Evolutionary conservation across 2,113 vertebrate genomes (phyloP).

Genomic region (Camelus dromedarius): DNA sequence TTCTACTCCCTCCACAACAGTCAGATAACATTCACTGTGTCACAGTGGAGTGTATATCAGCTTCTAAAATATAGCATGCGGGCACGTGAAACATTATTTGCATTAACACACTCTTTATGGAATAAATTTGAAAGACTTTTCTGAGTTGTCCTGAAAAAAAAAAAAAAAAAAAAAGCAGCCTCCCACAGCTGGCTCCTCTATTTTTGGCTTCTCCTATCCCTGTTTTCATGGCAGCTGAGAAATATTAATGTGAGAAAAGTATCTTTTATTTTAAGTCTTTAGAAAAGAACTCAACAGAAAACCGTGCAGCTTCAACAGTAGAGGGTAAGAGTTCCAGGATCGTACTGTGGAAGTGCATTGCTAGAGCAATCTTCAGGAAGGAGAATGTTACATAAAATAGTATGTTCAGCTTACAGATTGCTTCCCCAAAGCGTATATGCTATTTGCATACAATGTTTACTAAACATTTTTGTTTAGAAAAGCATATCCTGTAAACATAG

Average conservation of each 20-base stretch:
- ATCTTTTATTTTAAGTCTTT: slow-evolving; percentile 78
- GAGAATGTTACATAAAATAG: slow-evolving; percentile 71
- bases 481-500: slow-evolving; percentile 67
- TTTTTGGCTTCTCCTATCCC: slow-evolving; percentile 68
- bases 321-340: slow-evolving; percentile 62
- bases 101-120: slow-evolving; percentile 71
- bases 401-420: slow-evolving; percentile 54
- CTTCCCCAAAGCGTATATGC: slow-evolving; percentile 61
- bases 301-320: slow-evolving; percentile 62
- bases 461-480: slow-evolving; percentile 60
- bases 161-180: slow-evolving; percentile 69
- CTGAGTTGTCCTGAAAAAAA: slow-evolving; percentile 72
- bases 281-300: slow-evolving; percentile 70
- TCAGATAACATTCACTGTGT: slow-evolving; percentile 19
- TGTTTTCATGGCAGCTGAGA: slow-evolving; percentile 83
- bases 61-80: slow-evolving; percentile 6
- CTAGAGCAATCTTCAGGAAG: slow-evolving; percentile 62
- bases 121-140: slow-evolving; percentile 79
- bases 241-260: slow-evolving; percentile 80
- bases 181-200: slow-evolving; percentile 75
- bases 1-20: not conserved
- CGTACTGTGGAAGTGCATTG: slow-evolving; percentile 49
- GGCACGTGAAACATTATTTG: slow-evolving; percentile 27
- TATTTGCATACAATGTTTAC: slow-evolving; percentile 78
- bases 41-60: not conserved